Evolutionary conservation across 2,113 vertebrate species (phyloP), one percentile per base, ranked within the genome.

Genomic region (Cnemophilus loriae): DNA sequence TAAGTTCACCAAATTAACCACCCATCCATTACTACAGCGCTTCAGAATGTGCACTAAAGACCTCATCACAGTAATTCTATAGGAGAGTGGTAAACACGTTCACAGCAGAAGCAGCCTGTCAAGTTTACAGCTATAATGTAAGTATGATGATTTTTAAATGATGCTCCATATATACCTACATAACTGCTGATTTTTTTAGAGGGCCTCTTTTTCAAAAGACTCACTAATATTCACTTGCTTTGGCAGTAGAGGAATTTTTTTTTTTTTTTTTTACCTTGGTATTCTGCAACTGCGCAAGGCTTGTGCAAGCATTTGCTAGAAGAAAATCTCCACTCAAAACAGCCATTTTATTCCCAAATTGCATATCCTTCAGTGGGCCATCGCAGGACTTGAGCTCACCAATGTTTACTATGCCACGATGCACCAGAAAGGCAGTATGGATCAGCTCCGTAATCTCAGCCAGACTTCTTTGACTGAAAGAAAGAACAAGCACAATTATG

Each of bases 331-430:
- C 99, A 78, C 99, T 99, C 94, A 99, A 92, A 93, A 99, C 97
- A 32, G 99, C 99, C 98, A 99, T 99, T 98, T 99, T 99, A 97
- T 99, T 99, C 92, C 99, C 99, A 98, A 99, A 99, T 78, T 99
- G 97, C 99, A 99, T 99, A 97, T 99, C 99, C 97, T 99, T 99
- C 95, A 99, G 96, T 0, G 98, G 98, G n/a, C 99, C 99, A 21
- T 99, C 99, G 0, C 99, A 99, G 35, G 98, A 97, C 10, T 98
- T 99, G 97, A 99, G 98, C 93, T 99, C 99, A 81, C 98, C 98
- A 73, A 99, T 97, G 80, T 99, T 98, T 30, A 99, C 99, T 64
- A 99, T 99, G 61, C 99, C 99, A 87, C 99, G 99, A 95, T 99
- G 99, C 95, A 99, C 99, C 91, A 99, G 98, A 95, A 99, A 99